Percentiles rank a stretch among this genome's conserved stretches.
Conservation (phyloP, 2,888 invertebrate species). For the Lasioglossum oenotherae region DNA sequence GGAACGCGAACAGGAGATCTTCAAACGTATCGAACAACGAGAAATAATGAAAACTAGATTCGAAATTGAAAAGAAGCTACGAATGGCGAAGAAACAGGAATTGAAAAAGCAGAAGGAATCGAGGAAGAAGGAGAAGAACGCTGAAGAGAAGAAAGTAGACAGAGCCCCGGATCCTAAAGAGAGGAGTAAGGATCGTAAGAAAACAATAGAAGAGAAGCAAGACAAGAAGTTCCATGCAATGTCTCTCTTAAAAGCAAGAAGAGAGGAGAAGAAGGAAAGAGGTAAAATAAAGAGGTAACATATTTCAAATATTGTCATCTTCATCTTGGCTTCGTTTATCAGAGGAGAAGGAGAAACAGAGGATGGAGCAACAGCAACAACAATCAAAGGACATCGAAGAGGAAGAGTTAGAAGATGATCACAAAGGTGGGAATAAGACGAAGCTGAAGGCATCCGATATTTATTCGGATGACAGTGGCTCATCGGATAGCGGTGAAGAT, state of each 20-base stretch:
- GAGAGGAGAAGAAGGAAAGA: constrained; percentile 95
- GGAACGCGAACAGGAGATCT: constrained; percentile 98
- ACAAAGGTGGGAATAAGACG: constrained; percentile 80
- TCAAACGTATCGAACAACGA: constrained; percentile 97
- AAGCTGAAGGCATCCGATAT: constrained; percentile 97
- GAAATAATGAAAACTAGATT: constrained; percentile 97
- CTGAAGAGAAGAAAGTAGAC: constrained; percentile 86
- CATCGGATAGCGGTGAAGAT: constrained; percentile 85
- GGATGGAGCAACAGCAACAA: constrained; percentile 84
- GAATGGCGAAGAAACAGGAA: constrained; percentile 92
- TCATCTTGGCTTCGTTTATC: constrained; percentile 34
- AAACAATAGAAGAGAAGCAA: constrained; percentile 94
- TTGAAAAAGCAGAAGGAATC: constrained; percentile 86
- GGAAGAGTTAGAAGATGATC: constrained; percentile 82
- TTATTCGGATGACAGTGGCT: constrained; percentile 94
- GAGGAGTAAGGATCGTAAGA: constrained; percentile 93
- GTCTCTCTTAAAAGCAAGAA: constrained; percentile 94
- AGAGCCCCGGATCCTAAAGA: constrained; percentile 89
- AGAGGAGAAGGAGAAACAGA: constrained; percentile 85
- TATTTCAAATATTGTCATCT: neutral
- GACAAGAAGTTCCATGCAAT: constrained; percentile 97
- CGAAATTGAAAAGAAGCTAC: constrained; percentile 97
- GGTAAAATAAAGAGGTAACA: too few species aligned
- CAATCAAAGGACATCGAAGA: constrained; percentile 83
- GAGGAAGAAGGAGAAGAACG: constrained; percentile 83